These are phyloP conservation scores for Cheilinus undulatus DNA, from an alignment of 2,113 vertebrate genomes.

Conservation along the genomic window DNA sequence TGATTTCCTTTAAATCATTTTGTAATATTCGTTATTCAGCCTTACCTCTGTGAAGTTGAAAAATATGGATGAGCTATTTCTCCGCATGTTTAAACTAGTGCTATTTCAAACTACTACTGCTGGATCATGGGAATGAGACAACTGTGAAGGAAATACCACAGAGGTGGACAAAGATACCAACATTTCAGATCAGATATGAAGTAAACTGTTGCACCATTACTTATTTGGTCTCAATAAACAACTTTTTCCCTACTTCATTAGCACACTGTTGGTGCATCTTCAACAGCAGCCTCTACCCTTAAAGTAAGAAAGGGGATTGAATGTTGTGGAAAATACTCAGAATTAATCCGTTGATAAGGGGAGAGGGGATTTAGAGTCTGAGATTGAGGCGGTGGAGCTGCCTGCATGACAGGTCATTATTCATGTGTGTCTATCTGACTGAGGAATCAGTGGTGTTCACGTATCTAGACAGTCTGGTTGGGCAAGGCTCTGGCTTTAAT, in stretches of 20 bases:
- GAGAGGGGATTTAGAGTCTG: not conserved
- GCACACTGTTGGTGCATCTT: not conserved
- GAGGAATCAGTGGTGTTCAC: constrained; percentile 33
- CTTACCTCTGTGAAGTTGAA: constrained; percentile 73
- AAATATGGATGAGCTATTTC: constrained; percentile 67
- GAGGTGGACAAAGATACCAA: constrained; percentile 55
- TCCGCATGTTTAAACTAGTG: constrained; percentile 54
- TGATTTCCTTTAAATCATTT: not conserved
- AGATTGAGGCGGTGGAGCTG: constrained; percentile 15
- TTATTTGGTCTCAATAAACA: not conserved
- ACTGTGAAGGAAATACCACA: constrained; percentile 56
- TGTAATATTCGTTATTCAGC: not conserved
- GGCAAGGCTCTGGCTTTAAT: constrained; percentile 15
- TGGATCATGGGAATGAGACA: constrained; percentile 37
- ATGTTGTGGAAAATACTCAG: not conserved
- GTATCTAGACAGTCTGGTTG: constrained; percentile 42
- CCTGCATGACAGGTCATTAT: constrained; percentile 19
- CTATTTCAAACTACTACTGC: constrained; percentile 12
- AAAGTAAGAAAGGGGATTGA: not conserved
- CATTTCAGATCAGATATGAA: constrained; percentile 65
- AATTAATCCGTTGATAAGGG: not conserved
- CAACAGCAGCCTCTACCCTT: not conserved
- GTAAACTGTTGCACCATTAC: constrained; percentile 24
- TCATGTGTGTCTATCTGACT: constrained; percentile 51
- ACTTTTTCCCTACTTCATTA: constrained; percentile 27